Percentiles rank a stretch among this genome's conserved stretches.
Evolutionary conservation across 2,888 invertebrate species (phyloP).

Genomic region (Eilema depressum): DNA sequence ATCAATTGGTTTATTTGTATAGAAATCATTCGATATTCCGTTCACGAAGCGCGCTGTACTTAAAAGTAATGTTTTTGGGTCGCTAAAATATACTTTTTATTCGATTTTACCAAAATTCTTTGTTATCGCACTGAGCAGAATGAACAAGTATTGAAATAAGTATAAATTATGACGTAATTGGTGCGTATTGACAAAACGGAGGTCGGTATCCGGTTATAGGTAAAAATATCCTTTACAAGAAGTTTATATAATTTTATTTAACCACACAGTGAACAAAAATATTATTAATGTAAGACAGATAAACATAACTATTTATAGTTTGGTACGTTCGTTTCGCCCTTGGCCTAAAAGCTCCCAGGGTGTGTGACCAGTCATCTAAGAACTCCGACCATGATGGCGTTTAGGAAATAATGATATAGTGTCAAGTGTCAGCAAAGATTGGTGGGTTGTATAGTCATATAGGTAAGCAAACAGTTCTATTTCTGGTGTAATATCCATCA

Average conservation of each 20-base stretch:
- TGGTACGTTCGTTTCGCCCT: constrained; percentile 43
- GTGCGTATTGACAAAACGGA: constrained; percentile 1
- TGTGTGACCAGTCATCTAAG: constrained; percentile 38
- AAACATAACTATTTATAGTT: constrained; percentile 44
- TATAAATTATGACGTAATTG: constrained; percentile 1
- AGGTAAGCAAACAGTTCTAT: constrained; percentile 53
- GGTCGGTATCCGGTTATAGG: not conserved
- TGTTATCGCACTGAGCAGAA: not conserved
- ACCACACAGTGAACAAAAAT: constrained; percentile 17
- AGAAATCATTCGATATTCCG: constrained; percentile 9
- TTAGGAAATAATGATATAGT: constrained; percentile 22
- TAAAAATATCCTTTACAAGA: constrained; percentile 10
- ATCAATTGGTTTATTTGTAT: constrained; percentile 5
- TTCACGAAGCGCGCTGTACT: constrained; percentile 3
- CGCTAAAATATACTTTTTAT: constrained; percentile 8
- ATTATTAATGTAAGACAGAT: constrained; percentile 34
- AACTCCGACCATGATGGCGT: constrained; percentile 33
- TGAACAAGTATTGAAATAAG: not conserved
- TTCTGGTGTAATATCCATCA: constrained; percentile 51
- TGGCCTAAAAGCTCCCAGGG: constrained; percentile 50
- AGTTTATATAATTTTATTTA: constrained; percentile 5
- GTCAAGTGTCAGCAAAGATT: constrained; percentile 45
- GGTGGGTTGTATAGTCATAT: constrained; percentile 32
- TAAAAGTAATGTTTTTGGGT: constrained; percentile 1
- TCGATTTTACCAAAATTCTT: not conserved